These are phyloP conservation scores for Branchinecta lindahli DNA, from an alignment of 1,140 invertebrate species.

Conservation along the genomic window DNA sequence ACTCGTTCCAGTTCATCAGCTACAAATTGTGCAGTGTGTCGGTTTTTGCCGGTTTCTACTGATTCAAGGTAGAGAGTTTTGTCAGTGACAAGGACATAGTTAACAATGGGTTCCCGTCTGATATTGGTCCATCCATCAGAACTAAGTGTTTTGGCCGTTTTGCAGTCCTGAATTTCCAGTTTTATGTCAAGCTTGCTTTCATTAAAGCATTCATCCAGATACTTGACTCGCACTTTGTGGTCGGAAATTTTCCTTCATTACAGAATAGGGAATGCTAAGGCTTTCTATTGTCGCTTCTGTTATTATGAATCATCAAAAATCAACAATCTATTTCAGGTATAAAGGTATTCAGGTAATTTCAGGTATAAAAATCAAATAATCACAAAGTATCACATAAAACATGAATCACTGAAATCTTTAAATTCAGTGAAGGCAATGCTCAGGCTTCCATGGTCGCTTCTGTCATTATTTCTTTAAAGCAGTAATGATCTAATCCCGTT, in stretches of 20 bases:
- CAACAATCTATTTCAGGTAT: no score
- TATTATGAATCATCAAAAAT: no score
- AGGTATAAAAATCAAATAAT: no score
- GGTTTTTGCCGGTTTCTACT: not conserved
- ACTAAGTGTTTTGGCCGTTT: not conserved
- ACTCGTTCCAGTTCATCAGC: not conserved
- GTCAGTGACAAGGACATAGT: conserved; percentile 8
- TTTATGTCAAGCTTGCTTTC: conserved; percentile 7
- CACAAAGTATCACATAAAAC: no score
- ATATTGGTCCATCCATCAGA: not conserved
- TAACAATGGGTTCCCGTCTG: conserved; percentile 9
- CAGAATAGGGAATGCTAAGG: no score
- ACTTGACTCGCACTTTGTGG: not conserved
- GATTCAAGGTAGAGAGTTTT: conserved; percentile 3
- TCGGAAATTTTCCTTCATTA: conserved; percentile 1
- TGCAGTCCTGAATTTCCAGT: conserved; percentile 10
- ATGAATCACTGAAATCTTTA: no score
- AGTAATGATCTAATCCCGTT: no score
- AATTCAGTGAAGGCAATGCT: no score
- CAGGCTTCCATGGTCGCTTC: no score
- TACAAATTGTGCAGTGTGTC: not conserved
- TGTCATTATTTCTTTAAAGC: no score
- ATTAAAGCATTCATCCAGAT: not conserved
- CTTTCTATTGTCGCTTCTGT: no score
- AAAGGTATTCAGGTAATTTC: no score